A percentile compares a stretch with the other conserved stretches of the same genome.
Conservation (phyloP, 2,888 invertebrate species). For the Oligia strigilis region DNA sequence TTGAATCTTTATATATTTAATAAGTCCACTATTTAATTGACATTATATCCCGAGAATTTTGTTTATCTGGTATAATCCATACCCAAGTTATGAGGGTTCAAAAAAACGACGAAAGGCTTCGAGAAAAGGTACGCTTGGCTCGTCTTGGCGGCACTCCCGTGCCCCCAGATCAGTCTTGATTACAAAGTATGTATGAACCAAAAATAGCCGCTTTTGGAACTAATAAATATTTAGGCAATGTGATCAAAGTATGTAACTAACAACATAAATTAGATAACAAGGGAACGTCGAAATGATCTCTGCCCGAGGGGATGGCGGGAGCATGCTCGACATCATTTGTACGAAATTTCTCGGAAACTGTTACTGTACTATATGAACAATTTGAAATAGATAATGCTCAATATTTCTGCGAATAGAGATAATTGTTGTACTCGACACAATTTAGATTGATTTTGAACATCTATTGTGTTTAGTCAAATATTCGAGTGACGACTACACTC, state of each 20-base stretch:
- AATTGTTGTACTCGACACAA: not conserved
- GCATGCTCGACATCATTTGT: slow-evolving; percentile 2
- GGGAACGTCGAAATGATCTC: slow-evolving; percentile 2
- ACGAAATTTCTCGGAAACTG: slow-evolving; percentile 25
- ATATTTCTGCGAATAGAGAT: slow-evolving; percentile 12
- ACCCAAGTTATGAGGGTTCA: no score
- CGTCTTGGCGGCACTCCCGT: no score
- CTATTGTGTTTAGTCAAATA: not conserved
- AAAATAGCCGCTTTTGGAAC: not conserved
- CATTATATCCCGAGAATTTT: no score
- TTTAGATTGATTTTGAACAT: not conserved
- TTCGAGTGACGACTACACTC: not conserved
- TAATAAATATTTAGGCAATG: not conserved
- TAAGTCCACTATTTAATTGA: no score
- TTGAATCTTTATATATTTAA: no score
- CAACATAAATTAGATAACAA: slow-evolving; percentile 22
- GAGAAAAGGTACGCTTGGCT: no score
- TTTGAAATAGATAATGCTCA: slow-evolving; percentile 17
- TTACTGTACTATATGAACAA: slow-evolving; percentile 1
- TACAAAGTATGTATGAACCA: not conserved
- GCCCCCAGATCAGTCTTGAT: not conserved
- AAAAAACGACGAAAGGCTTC: no score
- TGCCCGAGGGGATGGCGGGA: not conserved
- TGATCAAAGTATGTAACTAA: slow-evolving; percentile 1
- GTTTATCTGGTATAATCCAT: no score